These are phyloP conservation scores for Drosophila aff. DNA, from an alignment of 1,140 invertebrate species.

Conservation along the genomic window DNA sequence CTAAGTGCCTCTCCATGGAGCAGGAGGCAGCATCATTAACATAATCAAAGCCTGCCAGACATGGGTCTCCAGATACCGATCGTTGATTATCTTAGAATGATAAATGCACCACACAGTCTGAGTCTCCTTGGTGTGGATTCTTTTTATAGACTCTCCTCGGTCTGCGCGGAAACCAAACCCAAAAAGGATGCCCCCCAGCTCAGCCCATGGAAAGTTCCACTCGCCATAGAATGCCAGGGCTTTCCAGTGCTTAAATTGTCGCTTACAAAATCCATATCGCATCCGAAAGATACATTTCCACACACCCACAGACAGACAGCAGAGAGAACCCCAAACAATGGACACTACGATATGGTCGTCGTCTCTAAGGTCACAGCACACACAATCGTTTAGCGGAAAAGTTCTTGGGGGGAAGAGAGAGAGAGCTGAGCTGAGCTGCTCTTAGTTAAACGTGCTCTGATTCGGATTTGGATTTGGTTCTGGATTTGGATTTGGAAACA, in stretches of 20 bases:
- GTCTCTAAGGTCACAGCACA: conserved; percentile 36
- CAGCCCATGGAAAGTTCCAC: conserved; percentile 35
- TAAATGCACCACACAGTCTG: conserved; percentile 40
- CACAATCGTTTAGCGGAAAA: conserved; percentile 51
- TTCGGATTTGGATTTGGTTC: conserved; percentile 23
- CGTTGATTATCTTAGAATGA: conserved; percentile 59
- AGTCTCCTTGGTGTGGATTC: conserved; percentile 6
- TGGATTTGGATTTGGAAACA: conserved; percentile 45
- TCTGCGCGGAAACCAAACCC: background rate
- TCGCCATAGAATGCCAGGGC: conserved; percentile 5
- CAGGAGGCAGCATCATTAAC: conserved; percentile 50
- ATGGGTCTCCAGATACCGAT: conserved; percentile 26
- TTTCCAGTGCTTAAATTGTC: conserved; percentile 11
- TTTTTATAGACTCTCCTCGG: conserved; percentile 48
- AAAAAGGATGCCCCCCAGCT: conserved; percentile 24
- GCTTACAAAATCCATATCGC: conserved; percentile 15
- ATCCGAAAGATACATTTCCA: conserved; percentile 10
- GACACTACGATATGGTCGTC: background rate
- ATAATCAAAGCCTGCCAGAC: conserved; percentile 55
- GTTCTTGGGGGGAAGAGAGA: conserved; percentile 11
- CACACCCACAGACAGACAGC: background rate
- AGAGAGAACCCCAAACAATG: conserved; percentile 1
- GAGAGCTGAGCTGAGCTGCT: conserved; percentile 3
- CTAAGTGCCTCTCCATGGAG: background rate
- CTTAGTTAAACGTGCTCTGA: conserved; percentile 44